These are phyloP conservation scores for Physella acuta DNA, from an alignment of 1,140 invertebrate species.

Conservation along the genomic window DNA sequence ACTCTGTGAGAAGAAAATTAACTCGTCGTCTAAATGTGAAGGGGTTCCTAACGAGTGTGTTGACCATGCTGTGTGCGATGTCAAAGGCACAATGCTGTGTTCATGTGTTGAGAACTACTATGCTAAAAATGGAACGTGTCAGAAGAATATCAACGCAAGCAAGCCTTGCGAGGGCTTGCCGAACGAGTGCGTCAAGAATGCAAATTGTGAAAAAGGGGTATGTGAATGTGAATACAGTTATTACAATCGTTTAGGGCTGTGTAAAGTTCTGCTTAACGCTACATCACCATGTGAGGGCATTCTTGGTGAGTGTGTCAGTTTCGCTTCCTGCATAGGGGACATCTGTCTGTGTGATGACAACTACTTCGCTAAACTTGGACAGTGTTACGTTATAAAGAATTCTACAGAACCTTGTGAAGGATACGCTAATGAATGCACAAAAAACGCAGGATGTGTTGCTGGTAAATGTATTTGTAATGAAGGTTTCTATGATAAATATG, in stretches of 20 bases:
- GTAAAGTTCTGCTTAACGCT: background rate
- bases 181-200: constrained; percentile 7
- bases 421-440: background rate
- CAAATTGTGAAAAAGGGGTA: background rate
- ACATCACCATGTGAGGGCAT: background rate
- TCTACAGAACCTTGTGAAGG: background rate
- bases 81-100: constrained; percentile 6
- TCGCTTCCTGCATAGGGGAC: background rate
- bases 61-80: background rate
- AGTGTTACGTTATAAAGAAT: constrained; percentile 3
- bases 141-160: constrained; percentile 12
- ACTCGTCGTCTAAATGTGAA: background rate
- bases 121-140: constrained; percentile 13
- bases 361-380: background rate
- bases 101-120: constrained; percentile 21
- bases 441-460: background rate
- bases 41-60: constrained; percentile 6
- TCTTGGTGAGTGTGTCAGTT: background rate
- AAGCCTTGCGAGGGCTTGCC: constrained; percentile 14
- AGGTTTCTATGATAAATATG: constrained; percentile 21
- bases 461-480: constrained; percentile 20
- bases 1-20: background rate
- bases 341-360: constrained; percentile 7
- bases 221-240: background rate
- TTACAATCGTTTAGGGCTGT: constrained; percentile 3